phyloP scores from a whole-genome alignment of 2,113 vertebrate species.

The Dolichotis patagonum region DNA sequence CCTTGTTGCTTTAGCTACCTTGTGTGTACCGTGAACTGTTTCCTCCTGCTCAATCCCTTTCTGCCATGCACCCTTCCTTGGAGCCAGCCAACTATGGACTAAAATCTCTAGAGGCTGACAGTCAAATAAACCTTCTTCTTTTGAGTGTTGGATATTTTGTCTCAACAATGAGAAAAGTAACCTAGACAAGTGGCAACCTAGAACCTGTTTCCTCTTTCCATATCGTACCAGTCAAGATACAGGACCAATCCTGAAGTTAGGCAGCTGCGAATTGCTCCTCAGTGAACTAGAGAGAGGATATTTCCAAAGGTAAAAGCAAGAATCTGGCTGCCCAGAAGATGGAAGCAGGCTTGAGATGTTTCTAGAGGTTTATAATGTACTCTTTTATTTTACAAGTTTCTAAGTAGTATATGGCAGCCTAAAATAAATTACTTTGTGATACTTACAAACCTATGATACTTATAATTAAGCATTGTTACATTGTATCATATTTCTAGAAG shows the following conservation, averaged over 20 bases:
- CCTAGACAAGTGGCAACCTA: background rate
- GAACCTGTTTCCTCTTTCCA: background rate
- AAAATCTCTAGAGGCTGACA: background rate
- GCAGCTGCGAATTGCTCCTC: background rate
- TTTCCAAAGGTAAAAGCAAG: conserved; percentile 3
- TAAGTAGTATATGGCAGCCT: background rate
- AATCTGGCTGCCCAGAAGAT: background rate
- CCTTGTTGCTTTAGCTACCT: background rate
- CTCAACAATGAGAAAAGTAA: background rate
- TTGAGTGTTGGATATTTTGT: background rate
- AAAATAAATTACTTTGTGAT: background rate
- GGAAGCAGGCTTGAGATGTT: background rate
- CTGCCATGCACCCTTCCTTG: background rate
- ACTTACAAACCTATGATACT: background rate
- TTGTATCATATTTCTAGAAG: background rate
- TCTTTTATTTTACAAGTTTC: background rate
- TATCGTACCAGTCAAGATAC: background rate
- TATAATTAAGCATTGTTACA: background rate
- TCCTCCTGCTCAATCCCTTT: background rate
- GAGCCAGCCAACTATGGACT: background rate
- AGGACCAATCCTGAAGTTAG: background rate
- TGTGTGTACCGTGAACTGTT: background rate
- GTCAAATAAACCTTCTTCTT: background rate
- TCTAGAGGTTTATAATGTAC: background rate
- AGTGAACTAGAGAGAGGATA: background rate